phyloP scores from a whole-genome alignment of 2,888 invertebrate species.

The Schizotus pectinicornis region DNA sequence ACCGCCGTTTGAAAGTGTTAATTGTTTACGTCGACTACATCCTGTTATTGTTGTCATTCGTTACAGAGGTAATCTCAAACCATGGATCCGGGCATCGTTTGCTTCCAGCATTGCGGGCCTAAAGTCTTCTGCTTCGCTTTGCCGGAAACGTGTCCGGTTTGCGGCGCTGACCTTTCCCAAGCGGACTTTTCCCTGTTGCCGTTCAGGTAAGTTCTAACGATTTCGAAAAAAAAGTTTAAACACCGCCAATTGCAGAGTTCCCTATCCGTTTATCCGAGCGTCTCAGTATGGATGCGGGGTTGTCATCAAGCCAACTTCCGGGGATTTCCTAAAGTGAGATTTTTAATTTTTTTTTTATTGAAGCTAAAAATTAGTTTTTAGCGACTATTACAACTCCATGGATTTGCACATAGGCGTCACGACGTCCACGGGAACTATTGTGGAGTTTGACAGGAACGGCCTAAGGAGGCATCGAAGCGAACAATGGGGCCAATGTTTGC shows the following conservation, averaged over 20 bases:
- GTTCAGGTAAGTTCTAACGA: conserved; percentile 65
- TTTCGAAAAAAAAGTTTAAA: conserved; percentile 5
- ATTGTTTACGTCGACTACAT: no score
- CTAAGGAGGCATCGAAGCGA: conserved; percentile 62
- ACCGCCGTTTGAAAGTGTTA: no score
- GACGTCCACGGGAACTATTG: conserved; percentile 77
- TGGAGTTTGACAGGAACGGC: conserved; percentile 85
- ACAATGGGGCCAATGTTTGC: conserved; percentile 73
- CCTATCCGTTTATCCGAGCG: conserved; percentile 86
- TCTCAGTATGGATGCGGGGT: conserved; percentile 80
- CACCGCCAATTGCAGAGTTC: conserved; percentile 67
- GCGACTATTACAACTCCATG: conserved; percentile 81
- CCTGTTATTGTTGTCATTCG: no score
- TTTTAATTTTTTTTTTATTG: conserved; percentile 1
- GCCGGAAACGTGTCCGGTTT: conserved; percentile 80
- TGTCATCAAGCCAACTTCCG: conserved; percentile 85
- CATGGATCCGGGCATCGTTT: conserved; percentile 83
- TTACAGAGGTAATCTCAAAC: not conserved
- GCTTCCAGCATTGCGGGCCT: conserved; percentile 87
- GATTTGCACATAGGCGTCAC: conserved; percentile 92
- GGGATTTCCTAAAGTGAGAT: conserved; percentile 85
- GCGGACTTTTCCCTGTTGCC: conserved; percentile 71
- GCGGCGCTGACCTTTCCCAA: conserved; percentile 67
- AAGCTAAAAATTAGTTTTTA: conserved; percentile 59
- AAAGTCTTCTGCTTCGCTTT: conserved; percentile 83